Evolutionary conservation across 2,888 invertebrate genomes (phyloP), one percentile per base, ranked within the genome.

Genomic region (Margaritifera margaritifera): DNA sequence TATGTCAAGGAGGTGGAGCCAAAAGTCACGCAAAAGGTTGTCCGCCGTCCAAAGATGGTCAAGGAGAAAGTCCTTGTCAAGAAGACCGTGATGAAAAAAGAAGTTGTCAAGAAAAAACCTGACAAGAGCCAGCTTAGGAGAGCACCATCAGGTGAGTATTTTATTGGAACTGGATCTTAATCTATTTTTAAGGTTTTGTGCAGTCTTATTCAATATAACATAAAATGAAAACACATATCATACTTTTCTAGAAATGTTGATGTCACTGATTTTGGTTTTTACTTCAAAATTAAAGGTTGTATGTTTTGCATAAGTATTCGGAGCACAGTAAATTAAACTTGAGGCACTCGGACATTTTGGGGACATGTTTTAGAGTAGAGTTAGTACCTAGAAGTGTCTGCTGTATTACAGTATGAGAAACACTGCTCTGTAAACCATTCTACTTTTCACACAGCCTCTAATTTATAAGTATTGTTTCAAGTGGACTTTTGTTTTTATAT

Each of bases 1-100:
- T 99, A 99, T 90, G 96, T 99, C 20, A 93, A 94, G 52, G 97
- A 97, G 90, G 93, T 96, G 61, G 97, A 97, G 79, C 95, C 97
- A 0, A 93, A 96, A 74, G 93, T 88, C 51, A 81, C 88, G 1
- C 83, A 88, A 74, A 90, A 89, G 74, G 81, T 84, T 19, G 83
- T 96, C 3, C 94, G 95, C 20, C 94, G 94, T 62, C 94, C 95
- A 0, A 95, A 96, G 88, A 95, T 94, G 83, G 94, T 97, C 0
- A 93, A 94, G 69, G 93, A 94, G 0, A 93, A 95, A 59, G 95
- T 96, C 86, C 94, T 94, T 79, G 96, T 97, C 0, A 96, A 96
- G 91, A 97, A 96, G 89, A 96, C 85, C 0, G 86, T 86, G 6
- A 84, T 84, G 81, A 86, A 85, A 76, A 88, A 86, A 69, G 87